Evolutionary conservation across 2,888 invertebrate species (phyloP).

Genomic region (Ornithoptera alexandrae): DNA sequence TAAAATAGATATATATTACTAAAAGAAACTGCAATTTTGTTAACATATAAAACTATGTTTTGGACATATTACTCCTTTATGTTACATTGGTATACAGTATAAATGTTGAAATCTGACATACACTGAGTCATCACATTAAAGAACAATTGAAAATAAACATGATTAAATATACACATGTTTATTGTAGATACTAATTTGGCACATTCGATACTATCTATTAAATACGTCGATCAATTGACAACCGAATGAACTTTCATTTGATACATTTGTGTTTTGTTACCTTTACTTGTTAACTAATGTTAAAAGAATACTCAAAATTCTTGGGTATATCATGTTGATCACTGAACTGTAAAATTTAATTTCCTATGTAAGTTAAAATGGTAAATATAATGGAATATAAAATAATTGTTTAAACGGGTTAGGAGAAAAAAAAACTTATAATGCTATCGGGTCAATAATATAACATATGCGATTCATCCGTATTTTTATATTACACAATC

Average conservation of each 20-base stretch:
- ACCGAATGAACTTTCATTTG: constrained; percentile 8
- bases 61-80: constrained; percentile 26
- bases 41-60: neutral
- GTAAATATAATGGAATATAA: too few species aligned
- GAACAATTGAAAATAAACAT: constrained; percentile 13
- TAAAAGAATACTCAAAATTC: too few species aligned
- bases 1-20: neutral
- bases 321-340: too few species aligned
- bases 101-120: constrained; percentile 29
- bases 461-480: constrained; percentile 5
- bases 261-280: neutral
- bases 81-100: constrained; percentile 25
- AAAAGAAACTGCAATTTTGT: neutral
- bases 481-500: constrained; percentile 12
- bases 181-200: constrained; percentile 14
- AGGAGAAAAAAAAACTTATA: neutral
- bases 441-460: neutral
- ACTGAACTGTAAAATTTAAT: too few species aligned
- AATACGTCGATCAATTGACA: constrained; percentile 25
- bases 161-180: constrained; percentile 1
- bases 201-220: constrained; percentile 23
- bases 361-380: too few species aligned
- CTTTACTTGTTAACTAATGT: too few species aligned
- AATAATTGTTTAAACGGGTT: too few species aligned
- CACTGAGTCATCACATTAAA: constrained; percentile 35